Percentiles rank a stretch among this genome's conserved stretches.
phyloP scores from a whole-genome alignment of 2,113 vertebrate species.

The Channa argus region DNA sequence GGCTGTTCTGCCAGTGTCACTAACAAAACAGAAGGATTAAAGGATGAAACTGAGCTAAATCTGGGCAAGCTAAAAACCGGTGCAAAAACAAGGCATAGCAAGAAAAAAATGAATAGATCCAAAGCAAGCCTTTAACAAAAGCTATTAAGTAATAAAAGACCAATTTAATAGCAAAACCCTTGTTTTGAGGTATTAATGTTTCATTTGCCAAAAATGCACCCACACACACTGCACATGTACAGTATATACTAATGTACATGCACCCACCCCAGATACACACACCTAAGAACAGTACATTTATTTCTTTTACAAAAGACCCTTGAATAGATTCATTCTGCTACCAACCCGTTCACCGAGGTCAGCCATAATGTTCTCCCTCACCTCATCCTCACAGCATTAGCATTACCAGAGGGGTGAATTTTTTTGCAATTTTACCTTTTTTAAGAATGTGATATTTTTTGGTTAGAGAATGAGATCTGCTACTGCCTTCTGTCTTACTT shows the following conservation, averaged over 20 bases:
- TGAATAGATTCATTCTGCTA: slow-evolving; percentile 29
- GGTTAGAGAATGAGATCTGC: slow-evolving; percentile 12
- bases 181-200: slow-evolving; percentile 65
- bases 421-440: slow-evolving; percentile 42
- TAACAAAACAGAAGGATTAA: slow-evolving; percentile 82
- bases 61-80: slow-evolving; percentile 67
- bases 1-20: slow-evolving; percentile 75
- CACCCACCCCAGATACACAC: slow-evolving; percentile 9
- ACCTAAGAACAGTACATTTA: slow-evolving; percentile 12
- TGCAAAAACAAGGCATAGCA: slow-evolving; percentile 66
- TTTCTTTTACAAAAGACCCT: slow-evolving; percentile 12
- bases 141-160: slow-evolving; percentile 73
- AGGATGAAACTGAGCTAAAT: slow-evolving; percentile 78
- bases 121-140: slow-evolving; percentile 68
- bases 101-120: slow-evolving; percentile 66
- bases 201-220: slow-evolving; percentile 46
- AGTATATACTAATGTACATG: too few species aligned
- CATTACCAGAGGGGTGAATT: slow-evolving; percentile 24
- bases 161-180: slow-evolving; percentile 70
- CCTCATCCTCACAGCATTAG: slow-evolving; percentile 37
- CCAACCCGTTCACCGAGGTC: slow-evolving; percentile 13
- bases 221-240: slow-evolving; percentile 20
- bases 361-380: slow-evolving; percentile 14
- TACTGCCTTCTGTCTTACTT: slow-evolving; percentile 24
- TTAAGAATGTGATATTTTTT: slow-evolving; percentile 9